Percentiles rank a stretch among this genome's conserved stretches.
Evolutionary conservation across 2,113 vertebrate genomes (phyloP).

Genomic region (Callocephalon fimbriatum): DNA sequence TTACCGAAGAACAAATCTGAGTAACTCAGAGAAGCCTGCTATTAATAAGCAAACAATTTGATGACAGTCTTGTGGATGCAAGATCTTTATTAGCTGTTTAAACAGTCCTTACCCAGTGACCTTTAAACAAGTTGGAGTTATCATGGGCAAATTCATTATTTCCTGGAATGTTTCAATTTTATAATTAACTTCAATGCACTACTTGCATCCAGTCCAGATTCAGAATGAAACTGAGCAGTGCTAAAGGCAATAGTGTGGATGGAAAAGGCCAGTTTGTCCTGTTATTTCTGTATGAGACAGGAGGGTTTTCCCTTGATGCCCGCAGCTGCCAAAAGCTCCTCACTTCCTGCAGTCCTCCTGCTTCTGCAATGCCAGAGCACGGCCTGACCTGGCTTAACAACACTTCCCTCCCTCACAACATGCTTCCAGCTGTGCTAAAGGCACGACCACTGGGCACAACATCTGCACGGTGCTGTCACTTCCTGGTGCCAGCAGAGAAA

Average conservation of each 20-base stretch:
- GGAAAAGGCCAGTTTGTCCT: accelerated
- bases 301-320: neutral
- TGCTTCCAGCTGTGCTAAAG: neutral
- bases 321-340: neutral
- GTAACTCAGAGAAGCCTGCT: neutral
- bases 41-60: neutral
- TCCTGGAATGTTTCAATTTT: constrained; percentile 43
- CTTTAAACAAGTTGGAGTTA: constrained; percentile 8
- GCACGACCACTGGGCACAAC: accelerated
- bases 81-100: constrained; percentile 29
- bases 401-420: neutral
- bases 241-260: accelerated
- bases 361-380: neutral
- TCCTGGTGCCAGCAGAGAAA: neutral
- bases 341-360: too few relatives aligned
- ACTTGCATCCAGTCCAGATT: neutral
- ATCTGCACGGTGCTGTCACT: accelerated
- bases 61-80: neutral
- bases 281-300: neutral
- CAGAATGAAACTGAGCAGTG: neutral
- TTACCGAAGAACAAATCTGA: neutral
- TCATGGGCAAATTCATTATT: constrained; percentile 34
- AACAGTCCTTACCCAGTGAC: neutral
- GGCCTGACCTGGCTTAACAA: neutral
- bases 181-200: neutral